These are phyloP conservation scores for Pheucticus melanocephalus DNA, from an alignment of 2,113 vertebrate species.

Conservation along the genomic window DNA sequence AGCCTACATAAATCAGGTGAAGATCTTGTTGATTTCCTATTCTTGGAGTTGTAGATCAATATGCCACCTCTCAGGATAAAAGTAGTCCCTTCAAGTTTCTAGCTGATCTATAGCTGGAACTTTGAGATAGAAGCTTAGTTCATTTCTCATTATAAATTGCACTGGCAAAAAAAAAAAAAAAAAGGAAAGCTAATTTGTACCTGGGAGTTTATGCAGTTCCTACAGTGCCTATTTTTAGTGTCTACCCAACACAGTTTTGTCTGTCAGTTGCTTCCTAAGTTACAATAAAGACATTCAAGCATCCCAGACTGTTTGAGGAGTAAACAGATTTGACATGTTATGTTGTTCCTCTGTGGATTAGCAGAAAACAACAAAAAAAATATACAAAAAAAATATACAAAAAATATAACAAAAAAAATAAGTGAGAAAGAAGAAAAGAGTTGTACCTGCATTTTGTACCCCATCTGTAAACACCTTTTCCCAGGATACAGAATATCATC, in stretches of 20 bases:
- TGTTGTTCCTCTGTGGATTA: not conserved
- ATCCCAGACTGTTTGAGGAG: not conserved
- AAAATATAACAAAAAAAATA: no score
- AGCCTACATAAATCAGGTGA: slow-evolving; percentile 21
- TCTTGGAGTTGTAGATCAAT: not conserved
- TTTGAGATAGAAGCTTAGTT: not conserved
- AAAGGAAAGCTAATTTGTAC: not conserved
- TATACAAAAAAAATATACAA: no score
- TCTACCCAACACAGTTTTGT: not conserved
- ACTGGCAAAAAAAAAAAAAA: not conserved
- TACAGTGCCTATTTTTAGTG: not conserved
- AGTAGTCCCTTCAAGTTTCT: slow-evolving; percentile 23
- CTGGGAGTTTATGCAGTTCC: not conserved
- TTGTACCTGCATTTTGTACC: not conserved
- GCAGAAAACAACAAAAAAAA: not conserved
- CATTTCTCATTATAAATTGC: not conserved
- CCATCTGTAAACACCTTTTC: not conserved
- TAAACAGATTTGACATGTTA: not conserved
- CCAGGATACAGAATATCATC: not conserved
- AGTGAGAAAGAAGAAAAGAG: not conserved
- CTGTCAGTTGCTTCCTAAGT: not conserved
- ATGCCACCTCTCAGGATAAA: not conserved
- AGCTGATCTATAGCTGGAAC: slow-evolving; percentile 6
- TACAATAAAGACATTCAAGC: not conserved
- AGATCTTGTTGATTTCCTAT: slow-evolving; percentile 11